Conservation (phyloP, 2,797 vertebrate species). For the Oophaga sylvatica region DNA sequence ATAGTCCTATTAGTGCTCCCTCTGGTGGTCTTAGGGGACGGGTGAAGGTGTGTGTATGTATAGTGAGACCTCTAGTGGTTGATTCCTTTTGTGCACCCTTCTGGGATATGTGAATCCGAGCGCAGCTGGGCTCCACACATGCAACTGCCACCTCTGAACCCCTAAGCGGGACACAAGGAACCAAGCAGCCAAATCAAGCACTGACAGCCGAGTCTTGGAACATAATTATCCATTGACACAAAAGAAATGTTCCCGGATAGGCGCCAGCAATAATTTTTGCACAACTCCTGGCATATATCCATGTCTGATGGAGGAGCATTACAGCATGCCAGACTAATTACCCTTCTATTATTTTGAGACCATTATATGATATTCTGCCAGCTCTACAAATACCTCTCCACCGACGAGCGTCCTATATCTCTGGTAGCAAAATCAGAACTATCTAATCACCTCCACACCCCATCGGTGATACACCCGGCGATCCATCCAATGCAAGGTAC, state of each 20-base stretch:
- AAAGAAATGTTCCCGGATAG: constrained; percentile 3
- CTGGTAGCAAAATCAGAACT: neutral
- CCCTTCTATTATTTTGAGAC: neutral
- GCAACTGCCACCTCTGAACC: neutral
- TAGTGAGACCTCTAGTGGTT: too few relatives aligned
- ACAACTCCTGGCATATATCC: neutral
- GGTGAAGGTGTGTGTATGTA: too few relatives aligned
- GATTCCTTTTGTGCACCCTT: too few relatives aligned
- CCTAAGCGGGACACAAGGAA: neutral
- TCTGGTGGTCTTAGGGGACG: too few relatives aligned
- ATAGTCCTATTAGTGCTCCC: too few relatives aligned
- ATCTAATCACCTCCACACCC: neutral
- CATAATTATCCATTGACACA: constrained; percentile 1
- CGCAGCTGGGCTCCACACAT: too few relatives aligned
- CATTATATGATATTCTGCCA: neutral
- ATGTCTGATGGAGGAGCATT: constrained; percentile 10
- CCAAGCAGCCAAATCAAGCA: neutral
- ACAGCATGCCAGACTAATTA: neutral
- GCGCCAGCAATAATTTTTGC: neutral
- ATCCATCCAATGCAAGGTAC: neutral
- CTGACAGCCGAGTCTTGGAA: neutral
- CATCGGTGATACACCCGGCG: neutral
- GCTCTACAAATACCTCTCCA: neutral
- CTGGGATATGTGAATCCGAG: too few relatives aligned
- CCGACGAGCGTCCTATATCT: neutral